phyloP scores from a whole-genome alignment of 2,888 invertebrate genomes.

The Phaonia tiefii region DNA sequence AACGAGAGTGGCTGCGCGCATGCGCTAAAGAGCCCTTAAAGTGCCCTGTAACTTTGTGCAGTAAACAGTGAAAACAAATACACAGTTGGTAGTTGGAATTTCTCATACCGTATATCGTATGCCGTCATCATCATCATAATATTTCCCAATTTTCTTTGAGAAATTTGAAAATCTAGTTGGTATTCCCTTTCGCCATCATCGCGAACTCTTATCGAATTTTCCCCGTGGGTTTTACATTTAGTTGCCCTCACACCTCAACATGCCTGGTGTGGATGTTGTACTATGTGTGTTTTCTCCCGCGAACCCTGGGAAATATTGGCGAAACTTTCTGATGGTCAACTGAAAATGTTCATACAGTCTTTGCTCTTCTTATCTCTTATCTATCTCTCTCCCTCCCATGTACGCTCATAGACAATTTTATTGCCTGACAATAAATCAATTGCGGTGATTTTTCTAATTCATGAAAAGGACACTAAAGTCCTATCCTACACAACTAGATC shows the following conservation, averaged over 20 bases:
- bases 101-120: constrained; percentile 40
- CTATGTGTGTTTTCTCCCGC: background rate
- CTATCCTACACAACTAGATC: background rate
- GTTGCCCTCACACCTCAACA: constrained; percentile 4
- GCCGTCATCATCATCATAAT: constrained; percentile 1
- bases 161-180: constrained; percentile 56
- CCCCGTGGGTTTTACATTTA: constrained; percentile 1
- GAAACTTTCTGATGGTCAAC: constrained; percentile 59
- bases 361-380: too few species aligned
- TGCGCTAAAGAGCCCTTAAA: constrained; percentile 50
- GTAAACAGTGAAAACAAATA: constrained; percentile 38
- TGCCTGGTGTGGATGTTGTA: too few species aligned
- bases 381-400: background rate
- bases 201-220: background rate
- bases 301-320: constrained; percentile 48
- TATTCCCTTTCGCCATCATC: constrained; percentile 38
- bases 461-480: background rate
- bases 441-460: constrained; percentile 55
- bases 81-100: constrained; percentile 38
- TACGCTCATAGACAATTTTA: constrained; percentile 22
- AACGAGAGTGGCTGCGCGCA: constrained; percentile 24
- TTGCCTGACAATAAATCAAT: constrained; percentile 58
- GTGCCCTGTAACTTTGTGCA: constrained; percentile 58
- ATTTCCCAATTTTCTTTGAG: constrained; percentile 56
- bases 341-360: too few species aligned